Evolutionary conservation across 2,113 vertebrate species (phyloP).

Genomic region (Gulo gulo): DNA sequence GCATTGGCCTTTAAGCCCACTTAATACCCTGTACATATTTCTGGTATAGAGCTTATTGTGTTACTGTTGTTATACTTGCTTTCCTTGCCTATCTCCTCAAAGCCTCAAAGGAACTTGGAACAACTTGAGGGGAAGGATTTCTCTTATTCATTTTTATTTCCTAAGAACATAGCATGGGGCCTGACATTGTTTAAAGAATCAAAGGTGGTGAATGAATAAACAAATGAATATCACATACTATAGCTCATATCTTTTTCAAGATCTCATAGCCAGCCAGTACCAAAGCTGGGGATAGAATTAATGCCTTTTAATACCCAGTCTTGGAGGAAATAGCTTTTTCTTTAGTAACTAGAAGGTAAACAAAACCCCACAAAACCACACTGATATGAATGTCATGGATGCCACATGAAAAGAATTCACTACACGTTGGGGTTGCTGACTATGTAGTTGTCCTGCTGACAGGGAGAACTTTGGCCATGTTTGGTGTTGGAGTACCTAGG

Average conservation of each 20-base stretch:
- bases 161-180: not conserved
- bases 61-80: not conserved
- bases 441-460: not conserved
- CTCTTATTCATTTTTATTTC: constrained; percentile 9
- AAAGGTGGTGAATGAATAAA: constrained; percentile 22
- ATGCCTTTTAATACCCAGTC: not conserved
- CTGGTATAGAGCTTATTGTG: not conserved
- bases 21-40: constrained; percentile 24
- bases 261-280: not conserved
- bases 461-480: not conserved
- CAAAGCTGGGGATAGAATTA: not conserved
- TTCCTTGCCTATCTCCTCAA: constrained; percentile 8
- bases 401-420: not conserved
- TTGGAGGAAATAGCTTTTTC: not conserved
- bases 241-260: not conserved
- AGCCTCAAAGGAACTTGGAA: constrained; percentile 9
- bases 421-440: not conserved
- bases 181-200: constrained; percentile 16
- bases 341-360: not conserved
- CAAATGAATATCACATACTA: not conserved
- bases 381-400: not conserved
- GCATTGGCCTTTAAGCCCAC: not conserved
- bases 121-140: not conserved
- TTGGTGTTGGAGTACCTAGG: not conserved
- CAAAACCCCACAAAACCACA: not conserved